These are phyloP conservation scores for Machaerirhynchus nigripectus DNA, from an alignment of 2,113 vertebrate species.

Conservation along the genomic window DNA sequence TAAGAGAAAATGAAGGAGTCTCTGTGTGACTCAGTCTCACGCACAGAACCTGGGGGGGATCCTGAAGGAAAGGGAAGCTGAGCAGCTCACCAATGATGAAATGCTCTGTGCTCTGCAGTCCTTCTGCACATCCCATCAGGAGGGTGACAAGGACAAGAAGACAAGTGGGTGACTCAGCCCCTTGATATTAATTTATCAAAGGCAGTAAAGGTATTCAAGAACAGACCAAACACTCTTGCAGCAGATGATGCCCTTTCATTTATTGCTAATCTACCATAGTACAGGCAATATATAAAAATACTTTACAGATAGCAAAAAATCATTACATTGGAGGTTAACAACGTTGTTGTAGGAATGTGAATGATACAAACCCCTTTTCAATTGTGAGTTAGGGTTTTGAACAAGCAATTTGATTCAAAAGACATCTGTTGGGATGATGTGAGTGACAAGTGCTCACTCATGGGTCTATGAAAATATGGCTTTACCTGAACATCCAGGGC, in stretches of 20 bases:
- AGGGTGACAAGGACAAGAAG: not conserved
- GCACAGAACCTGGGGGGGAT: not conserved
- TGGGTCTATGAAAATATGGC: not conserved
- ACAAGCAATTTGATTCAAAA: not conserved
- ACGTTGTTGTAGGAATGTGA: slow-evolving; percentile 70
- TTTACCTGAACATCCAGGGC: not conserved
- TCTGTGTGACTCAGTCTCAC: not conserved
- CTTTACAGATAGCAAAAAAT: slow-evolving; percentile 79
- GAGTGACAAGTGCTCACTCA: not conserved
- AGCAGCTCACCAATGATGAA: not conserved
- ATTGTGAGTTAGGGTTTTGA: not conserved
- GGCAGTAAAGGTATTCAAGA: not conserved
- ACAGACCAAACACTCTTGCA: not conserved
- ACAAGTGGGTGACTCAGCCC: not conserved
- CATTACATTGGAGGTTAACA: slow-evolving; percentile 72
- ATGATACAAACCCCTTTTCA: slow-evolving; percentile 1
- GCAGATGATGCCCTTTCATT: slow-evolving; percentile 67
- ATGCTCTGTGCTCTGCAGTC: not conserved
- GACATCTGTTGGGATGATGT: not conserved
- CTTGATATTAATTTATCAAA: not conserved
- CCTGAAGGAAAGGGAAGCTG: not conserved
- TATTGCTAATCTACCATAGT: slow-evolving; percentile 81
- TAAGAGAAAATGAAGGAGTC: not conserved
- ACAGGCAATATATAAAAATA: slow-evolving; percentile 83
- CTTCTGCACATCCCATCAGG: fast-evolving